phyloP scores from a whole-genome alignment of 2,113 vertebrate genomes.

The Equus quagga region DNA sequence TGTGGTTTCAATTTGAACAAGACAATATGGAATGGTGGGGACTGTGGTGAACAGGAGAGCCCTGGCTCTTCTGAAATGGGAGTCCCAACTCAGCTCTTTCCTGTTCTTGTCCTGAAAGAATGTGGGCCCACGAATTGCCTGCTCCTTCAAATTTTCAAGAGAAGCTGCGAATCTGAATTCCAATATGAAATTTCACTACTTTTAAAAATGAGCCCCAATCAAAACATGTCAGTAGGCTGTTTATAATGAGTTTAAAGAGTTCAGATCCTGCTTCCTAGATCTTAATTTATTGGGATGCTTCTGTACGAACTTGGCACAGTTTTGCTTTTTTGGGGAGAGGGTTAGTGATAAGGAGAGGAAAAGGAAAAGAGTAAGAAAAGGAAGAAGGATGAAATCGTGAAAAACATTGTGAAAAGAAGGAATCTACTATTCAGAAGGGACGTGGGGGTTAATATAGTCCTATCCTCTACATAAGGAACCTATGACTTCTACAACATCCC shows the following conservation, averaged over 20 bases:
- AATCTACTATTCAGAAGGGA: background rate
- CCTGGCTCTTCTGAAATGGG: background rate
- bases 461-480: background rate
- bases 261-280: background rate
- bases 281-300: background rate
- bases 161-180: background rate
- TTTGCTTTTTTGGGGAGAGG: background rate
- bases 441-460: background rate
- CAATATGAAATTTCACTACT: background rate
- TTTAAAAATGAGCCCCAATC: background rate
- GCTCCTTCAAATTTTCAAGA: slow-evolving; percentile 36
- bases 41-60: background rate
- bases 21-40: background rate
- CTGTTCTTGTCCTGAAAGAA: background rate
- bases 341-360: background rate
- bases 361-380: background rate
- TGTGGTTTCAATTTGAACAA: background rate
- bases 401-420: background rate
- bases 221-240: background rate
- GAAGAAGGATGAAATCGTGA: background rate
- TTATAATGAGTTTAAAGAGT: background rate
- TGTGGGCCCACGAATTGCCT: background rate
- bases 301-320: background rate
- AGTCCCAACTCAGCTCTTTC: background rate
- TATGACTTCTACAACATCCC: background rate